Evolutionary conservation across 2,888 invertebrate genomes (phyloP).

Genomic region (Idaea dimidiata): DNA sequence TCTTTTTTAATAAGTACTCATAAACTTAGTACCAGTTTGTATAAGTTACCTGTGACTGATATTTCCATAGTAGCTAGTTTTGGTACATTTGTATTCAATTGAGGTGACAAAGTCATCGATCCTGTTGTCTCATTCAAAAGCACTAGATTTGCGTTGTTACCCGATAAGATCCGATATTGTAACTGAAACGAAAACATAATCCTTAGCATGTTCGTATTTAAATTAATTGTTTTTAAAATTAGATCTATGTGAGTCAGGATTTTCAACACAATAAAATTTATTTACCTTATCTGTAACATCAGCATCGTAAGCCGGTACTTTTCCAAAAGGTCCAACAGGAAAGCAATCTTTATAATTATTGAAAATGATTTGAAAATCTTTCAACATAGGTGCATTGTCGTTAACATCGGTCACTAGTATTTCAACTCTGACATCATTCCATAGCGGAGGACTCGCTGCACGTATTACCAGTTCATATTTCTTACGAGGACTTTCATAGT

Average conservation of each 20-base stretch:
- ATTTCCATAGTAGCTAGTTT: slow-evolving; percentile 96
- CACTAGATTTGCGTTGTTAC: slow-evolving; percentile 95
- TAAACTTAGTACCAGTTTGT: no score
- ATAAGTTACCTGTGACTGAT: slow-evolving; percentile 86
- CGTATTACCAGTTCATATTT: slow-evolving; percentile 93
- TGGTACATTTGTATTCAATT: slow-evolving; percentile 96
- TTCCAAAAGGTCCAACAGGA: slow-evolving; percentile 94
- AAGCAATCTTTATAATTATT: slow-evolving; percentile 97
- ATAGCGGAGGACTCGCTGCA: slow-evolving; percentile 93
- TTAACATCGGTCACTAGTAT: slow-evolving; percentile 96
- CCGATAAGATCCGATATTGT: slow-evolving; percentile 90
- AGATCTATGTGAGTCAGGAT: not conserved
- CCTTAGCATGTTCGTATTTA: not conserved
- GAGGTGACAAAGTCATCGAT: slow-evolving; percentile 92
- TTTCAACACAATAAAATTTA: slow-evolving; percentile 6
- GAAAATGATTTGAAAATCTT: slow-evolving; percentile 96
- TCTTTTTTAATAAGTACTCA: not conserved
- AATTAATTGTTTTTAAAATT: not conserved
- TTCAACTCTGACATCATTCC: slow-evolving; percentile 93
- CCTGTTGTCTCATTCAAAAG: slow-evolving; percentile 91
- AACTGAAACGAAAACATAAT: slow-evolving; percentile 66
- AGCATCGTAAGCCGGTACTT: slow-evolving; percentile 96
- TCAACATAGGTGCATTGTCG: slow-evolving; percentile 95
- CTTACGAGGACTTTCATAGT: slow-evolving; percentile 97
- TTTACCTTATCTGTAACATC: slow-evolving; percentile 92